Base-by-base conservation (phyloP, 2,797 vertebrate genomes). In the Apodemus agrarius region DNA sequence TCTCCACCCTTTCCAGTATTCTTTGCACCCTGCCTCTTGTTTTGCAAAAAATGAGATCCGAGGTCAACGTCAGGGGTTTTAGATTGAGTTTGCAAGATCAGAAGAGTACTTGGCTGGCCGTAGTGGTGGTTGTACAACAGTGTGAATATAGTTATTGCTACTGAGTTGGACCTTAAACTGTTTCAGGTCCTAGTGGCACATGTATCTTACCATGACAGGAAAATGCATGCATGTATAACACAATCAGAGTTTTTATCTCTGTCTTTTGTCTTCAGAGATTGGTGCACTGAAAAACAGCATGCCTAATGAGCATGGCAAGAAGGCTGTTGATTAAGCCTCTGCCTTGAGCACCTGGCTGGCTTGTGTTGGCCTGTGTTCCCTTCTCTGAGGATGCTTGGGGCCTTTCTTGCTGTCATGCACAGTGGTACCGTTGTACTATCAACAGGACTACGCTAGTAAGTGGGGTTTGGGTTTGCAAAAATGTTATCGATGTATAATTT, bases 241-340 rank as follows among this genome's bases (percentile, higher is more conserved):
- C 31, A 72, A 43, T 31, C 65, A 92, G 43, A 79, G 37, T 13
- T 90, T 52, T 88, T 65, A 6, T 90, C 37, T 83, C 57, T 6
- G 34, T 92, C 74, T 93, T 88, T 91, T 78, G 26, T 76, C 4
- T 79, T 37, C 24, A 49, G 75, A 96, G n/a, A 40, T 49, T 87
- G 13, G 37, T 59, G 74, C 8, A 49, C 59, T 34, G 29, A 90
- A 69, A 94, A 83, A 81, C n/a, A 69, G 26, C 69, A 54, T 91
- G 5, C 49, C 49, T 91, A 91, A 90, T 72, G 69, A 96, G 86
- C 78, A 69, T 54, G 74, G 63, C 43, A 75, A 85, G 80, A 65
- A 24, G 7, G 67, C 57, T 79, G 14, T 54, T 79, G 84, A 65
- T 90, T 86, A 88, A 96, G 34, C 10, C 4, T 82, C 29, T 61